Percentiles rank a stretch among this genome's conserved stretches.
Conservation (phyloP, 1,140 invertebrate genomes). For the Neodiprion fabricii region DNA sequence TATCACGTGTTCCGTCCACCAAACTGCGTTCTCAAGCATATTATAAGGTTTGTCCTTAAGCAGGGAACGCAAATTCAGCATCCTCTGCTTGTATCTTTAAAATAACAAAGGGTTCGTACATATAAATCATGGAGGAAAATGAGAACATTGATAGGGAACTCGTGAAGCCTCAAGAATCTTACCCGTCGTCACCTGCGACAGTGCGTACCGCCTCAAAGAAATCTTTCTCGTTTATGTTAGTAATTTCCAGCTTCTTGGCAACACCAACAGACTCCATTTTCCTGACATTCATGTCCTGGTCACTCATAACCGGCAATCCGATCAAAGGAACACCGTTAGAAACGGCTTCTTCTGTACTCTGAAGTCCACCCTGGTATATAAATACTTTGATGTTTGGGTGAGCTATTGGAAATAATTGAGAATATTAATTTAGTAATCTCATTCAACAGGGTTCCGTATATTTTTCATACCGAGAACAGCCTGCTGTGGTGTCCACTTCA, state of each 20-base stretch:
- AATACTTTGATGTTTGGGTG: constrained; percentile 59
- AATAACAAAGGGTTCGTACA: neutral
- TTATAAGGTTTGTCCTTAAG: constrained; percentile 55
- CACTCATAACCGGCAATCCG: constrained; percentile 51
- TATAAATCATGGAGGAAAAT: neutral
- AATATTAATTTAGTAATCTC: neutral
- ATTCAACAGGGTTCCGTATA: neutral
- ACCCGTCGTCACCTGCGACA: constrained; percentile 33
- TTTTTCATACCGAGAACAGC: constrained; percentile 41
- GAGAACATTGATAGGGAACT: too few species aligned
- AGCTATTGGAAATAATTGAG: constrained; percentile 30
- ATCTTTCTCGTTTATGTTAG: constrained; percentile 16
- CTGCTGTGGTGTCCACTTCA: constrained; percentile 55
- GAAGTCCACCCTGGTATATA: constrained; percentile 62
- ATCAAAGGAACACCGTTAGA: constrained; percentile 57
- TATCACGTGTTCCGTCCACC: constrained; percentile 67
- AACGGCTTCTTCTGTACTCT: constrained; percentile 60
- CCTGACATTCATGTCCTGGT: constrained; percentile 39
- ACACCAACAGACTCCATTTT: constrained; percentile 36
- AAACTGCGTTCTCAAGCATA: constrained; percentile 55
- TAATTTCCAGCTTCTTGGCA: constrained; percentile 28
- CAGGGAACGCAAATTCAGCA: constrained; percentile 33
- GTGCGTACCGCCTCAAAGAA: constrained; percentile 33
- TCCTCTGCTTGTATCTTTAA: constrained; percentile 48
- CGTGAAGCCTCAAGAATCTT: neutral